Base-by-base conservation (phyloP, 1,140 invertebrate genomes). In the Pseudomyrmex concolor region DNA sequence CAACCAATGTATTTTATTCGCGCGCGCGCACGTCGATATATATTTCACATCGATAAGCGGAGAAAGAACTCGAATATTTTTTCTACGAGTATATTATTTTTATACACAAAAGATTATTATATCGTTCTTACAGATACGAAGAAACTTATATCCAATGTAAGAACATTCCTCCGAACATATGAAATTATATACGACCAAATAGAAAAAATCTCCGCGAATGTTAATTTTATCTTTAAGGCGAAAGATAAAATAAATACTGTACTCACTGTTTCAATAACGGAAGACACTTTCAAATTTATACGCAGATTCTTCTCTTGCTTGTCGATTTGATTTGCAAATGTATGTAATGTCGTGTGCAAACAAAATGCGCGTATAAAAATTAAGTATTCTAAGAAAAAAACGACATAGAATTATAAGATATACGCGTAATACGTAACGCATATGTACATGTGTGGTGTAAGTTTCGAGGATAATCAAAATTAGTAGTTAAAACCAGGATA, bases 391-490 rank as follows among this genome's bases (percentile, higher is more conserved):
- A 87, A 86, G 71, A 60, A 34, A 17, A 66, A 22, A 17, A 51
- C 12, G 62, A 62, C 8, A 22, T 85, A 83, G 55, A 77, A 25
- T 54, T 87, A 34, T 34, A 83, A 77, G 83, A 50, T 77, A 88
- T 34, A 34, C 34, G 34, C 84, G 74, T 86, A 88, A 89, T 86
- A 88, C 84, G 87, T 88, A 86, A 89, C 43, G 43, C 60, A 68
- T 83, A 68, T 83, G 45, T 84, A 86, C 50, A 67, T 57, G 55
- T 57, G 67, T 77, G 25, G 73, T 87, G 60, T 59, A 43, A 66
- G 76, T 72, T 54, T 73, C 48, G 76, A 57, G 19, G 50, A 78
- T 84, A 87, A 89, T 89, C 87, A 89, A 89, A 89, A 89, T 88
- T 87, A 89, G 74, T 84, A 54, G 50, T 82, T 87, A 87, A 71